phyloP scores from a whole-genome alignment of 2,113 vertebrate genomes.

The Strix aluco region DNA sequence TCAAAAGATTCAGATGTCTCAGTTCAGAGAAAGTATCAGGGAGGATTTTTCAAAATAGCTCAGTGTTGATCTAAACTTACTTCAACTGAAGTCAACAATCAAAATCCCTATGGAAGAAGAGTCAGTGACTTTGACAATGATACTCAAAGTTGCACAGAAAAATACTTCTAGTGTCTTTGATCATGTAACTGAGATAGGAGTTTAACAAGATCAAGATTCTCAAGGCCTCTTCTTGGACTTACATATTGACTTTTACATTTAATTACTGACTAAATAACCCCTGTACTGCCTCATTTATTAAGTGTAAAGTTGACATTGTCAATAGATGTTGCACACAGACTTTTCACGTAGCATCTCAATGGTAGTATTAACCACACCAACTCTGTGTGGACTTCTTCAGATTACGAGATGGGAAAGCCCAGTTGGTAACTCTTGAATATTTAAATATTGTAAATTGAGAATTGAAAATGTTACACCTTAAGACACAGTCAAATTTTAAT shows the following conservation, averaged over 20 bases:
- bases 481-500: background rate
- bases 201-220: conserved; percentile 57
- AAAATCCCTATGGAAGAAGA: conserved; percentile 53
- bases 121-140: conserved; percentile 59
- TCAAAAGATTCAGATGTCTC: background rate
- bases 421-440: background rate
- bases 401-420: background rate
- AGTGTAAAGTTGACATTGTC: conserved; percentile 21
- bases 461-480: background rate
- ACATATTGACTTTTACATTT: conserved; percentile 49
- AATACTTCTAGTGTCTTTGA: conserved; percentile 44
- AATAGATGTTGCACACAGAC: background rate
- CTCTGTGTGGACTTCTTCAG: background rate
- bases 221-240: conserved; percentile 45
- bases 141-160: conserved; percentile 16
- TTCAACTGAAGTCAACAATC: conserved; percentile 43
- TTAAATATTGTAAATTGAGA: background rate
- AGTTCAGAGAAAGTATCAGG: conserved; percentile 24
- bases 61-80: conserved; percentile 46
- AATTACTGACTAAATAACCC: conserved; percentile 46
- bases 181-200: conserved; percentile 34
- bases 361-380: background rate
- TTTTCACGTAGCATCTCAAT: background rate
- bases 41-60: conserved; percentile 41
- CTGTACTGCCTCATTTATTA: conserved; percentile 10